Evolutionary conservation across 2,113 vertebrate genomes (phyloP).

Genomic region (Tricholaema leucomelas): DNA sequence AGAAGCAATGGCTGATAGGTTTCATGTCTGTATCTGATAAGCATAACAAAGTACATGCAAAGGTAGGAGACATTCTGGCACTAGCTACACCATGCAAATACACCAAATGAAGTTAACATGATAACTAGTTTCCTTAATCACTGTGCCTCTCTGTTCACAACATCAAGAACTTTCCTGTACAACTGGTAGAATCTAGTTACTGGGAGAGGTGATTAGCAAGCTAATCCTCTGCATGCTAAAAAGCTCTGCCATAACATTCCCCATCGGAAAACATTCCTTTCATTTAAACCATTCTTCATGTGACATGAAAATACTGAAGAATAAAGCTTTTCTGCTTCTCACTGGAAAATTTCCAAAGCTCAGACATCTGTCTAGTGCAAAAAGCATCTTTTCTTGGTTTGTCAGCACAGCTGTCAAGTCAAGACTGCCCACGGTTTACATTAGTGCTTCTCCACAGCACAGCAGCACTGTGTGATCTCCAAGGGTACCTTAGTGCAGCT

Average conservation of each 20-base stretch:
- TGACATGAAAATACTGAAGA: conserved; percentile 58
- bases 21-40: background rate
- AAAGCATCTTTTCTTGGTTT: conserved; percentile 56
- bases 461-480: background rate
- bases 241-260: conserved; percentile 45
- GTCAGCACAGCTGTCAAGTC: conserved; percentile 65
- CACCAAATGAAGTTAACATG: conserved; percentile 24
- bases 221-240: conserved; percentile 57
- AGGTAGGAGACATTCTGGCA: conserved; percentile 16
- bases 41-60: background rate
- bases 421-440: conserved; percentile 54
- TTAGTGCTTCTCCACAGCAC: conserved; percentile 5
- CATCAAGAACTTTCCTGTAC: conserved; percentile 34
- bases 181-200: conserved; percentile 59
- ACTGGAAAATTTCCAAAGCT: conserved; percentile 52
- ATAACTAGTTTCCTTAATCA: conserved; percentile 35
- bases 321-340: conserved; percentile 59
- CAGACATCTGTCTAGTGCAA: conserved; percentile 58
- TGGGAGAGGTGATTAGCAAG: conserved; percentile 45
- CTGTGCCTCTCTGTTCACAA: background rate
- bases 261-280: conserved; percentile 53
- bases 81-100: background rate
- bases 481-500: background rate
- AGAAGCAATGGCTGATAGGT: background rate
- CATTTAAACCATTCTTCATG: conserved; percentile 53